Conservation (phyloP, 2,113 vertebrate genomes). For the Scytalopus superciliaris region DNA sequence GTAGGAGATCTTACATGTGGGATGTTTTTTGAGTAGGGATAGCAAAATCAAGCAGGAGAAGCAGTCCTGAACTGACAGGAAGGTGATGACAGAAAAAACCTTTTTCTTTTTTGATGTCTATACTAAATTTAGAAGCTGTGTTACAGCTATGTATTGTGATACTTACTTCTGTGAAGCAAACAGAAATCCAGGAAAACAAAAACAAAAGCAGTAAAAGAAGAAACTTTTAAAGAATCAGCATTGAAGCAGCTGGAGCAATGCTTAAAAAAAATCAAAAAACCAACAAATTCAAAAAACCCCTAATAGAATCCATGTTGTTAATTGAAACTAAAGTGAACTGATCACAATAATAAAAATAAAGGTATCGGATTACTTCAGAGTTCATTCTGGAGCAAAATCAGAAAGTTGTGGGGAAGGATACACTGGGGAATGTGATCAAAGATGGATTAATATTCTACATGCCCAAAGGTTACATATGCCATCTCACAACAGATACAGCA, state of each 20-base stretch:
- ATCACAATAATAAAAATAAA: neutral
- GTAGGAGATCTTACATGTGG: neutral
- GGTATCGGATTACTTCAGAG: neutral
- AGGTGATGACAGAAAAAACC: neutral
- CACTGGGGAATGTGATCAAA: neutral
- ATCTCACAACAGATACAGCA: neutral
- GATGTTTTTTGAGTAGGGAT: neutral
- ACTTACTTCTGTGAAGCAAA: neutral
- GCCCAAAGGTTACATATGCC: neutral
- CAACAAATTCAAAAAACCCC: neutral
- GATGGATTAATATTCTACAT: neutral
- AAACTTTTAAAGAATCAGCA: neutral
- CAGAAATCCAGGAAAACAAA: neutral
- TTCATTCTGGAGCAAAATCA: constrained; percentile 12
- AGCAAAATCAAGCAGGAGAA: neutral
- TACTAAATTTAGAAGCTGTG: neutral
- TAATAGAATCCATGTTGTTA: neutral
- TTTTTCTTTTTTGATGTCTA: neutral
- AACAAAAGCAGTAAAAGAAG: neutral
- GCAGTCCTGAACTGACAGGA: neutral
- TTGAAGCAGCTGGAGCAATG: neutral
- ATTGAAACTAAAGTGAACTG: neutral
- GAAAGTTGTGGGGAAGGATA: neutral
- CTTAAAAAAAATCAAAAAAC: neutral
- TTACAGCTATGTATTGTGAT: neutral